phyloP scores from a whole-genome alignment of 2,888 invertebrate species.

The Tetragnatha montana region DNA sequence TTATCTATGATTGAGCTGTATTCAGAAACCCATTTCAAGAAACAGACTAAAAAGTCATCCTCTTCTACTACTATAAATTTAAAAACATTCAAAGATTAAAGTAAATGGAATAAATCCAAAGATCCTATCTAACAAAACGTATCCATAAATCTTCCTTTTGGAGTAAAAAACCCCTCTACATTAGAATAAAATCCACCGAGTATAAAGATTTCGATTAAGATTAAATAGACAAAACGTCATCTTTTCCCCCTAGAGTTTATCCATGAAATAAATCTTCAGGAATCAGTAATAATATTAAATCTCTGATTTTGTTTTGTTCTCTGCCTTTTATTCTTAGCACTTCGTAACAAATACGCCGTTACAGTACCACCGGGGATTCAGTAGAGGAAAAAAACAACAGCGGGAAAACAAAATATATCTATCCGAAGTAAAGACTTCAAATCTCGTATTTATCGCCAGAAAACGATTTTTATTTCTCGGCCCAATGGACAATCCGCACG shows the following conservation, averaged over 20 bases:
- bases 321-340: neutral
- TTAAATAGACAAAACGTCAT: neutral
- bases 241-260: neutral
- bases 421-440: conserved; percentile 45
- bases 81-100: neutral
- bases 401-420: conserved; percentile 8
- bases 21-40: too few species aligned
- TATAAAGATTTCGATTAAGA: conserved; percentile 47
- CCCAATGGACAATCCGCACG: conserved; percentile 32
- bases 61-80: neutral
- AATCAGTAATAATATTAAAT: neutral
- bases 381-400: conserved; percentile 33
- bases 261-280: neutral
- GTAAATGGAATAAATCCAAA: neutral
- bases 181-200: neutral
- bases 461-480: conserved; percentile 38
- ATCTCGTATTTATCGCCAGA: conserved; percentile 56
- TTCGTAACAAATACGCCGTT: neutral
- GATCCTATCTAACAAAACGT: neutral
- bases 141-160: neutral
- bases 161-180: neutral
- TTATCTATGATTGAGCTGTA: too few species aligned
- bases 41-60: too few species aligned
- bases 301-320: neutral
- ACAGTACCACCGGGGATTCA: neutral